These are phyloP conservation scores for Capitella teleta DNA, from an alignment of 1,140 invertebrate species.

Conservation along the genomic window DNA sequence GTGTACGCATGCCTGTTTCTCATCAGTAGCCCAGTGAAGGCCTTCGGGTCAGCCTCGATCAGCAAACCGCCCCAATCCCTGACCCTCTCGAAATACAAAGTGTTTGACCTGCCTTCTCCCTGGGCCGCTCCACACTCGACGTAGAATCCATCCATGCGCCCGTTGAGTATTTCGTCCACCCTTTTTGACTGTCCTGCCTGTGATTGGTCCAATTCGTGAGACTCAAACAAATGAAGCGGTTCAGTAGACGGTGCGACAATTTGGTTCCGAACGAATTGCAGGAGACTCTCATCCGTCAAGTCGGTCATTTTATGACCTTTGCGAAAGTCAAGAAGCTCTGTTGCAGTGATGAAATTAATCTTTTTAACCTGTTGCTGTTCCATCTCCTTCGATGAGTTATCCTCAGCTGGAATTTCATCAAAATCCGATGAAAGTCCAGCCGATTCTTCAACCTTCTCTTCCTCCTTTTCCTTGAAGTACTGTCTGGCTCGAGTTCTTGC, in stretches of 20 bases:
- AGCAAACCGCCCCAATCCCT: slow-evolving; percentile 63
- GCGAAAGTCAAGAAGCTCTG: too few relatives aligned
- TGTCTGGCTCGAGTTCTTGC: too few relatives aligned
- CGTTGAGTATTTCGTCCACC: slow-evolving; percentile 4
- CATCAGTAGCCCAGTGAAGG: slow-evolving; percentile 36
- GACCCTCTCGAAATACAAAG: slow-evolving; percentile 57
- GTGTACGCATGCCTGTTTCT: slow-evolving; percentile 17
- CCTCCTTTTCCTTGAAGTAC: too few relatives aligned
- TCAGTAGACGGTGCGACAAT: background rate
- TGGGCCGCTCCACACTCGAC: slow-evolving; percentile 52
- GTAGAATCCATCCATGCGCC: slow-evolving; percentile 41
- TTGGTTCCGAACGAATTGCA: background rate
- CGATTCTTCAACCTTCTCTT: too few relatives aligned
- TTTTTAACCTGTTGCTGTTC: too few relatives aligned
- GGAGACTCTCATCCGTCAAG: too few relatives aligned
- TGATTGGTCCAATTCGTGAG: background rate
- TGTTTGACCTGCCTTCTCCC: slow-evolving; percentile 51
- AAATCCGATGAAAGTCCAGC: too few relatives aligned
- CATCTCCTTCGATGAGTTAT: too few relatives aligned
- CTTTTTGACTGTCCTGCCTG: slow-evolving; percentile 2
- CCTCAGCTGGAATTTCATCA: too few relatives aligned
- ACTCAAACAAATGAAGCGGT: background rate
- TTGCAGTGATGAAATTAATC: too few relatives aligned
- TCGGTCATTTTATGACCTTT: too few relatives aligned
- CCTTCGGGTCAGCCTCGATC: slow-evolving; percentile 58